Base-by-base conservation (phyloP, 2,888 invertebrate species). In the Polymixis lichenea region DNA sequence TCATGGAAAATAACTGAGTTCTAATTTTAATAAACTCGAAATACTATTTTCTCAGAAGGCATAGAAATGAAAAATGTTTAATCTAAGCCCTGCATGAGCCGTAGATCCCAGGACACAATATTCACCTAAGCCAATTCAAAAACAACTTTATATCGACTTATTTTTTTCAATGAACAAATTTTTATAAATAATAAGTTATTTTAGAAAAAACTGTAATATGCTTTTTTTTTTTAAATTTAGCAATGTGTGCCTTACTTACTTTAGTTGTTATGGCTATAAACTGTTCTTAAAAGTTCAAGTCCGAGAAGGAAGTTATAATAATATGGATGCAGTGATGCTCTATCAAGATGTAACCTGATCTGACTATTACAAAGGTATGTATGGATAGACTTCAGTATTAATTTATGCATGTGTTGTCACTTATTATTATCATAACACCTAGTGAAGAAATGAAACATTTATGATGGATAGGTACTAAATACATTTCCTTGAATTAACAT, bases 311-410 rank as follows among this genome's bases (percentile, higher is more conserved):
- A 72, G 73, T 61, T 55, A 19, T 55, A 38, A 49, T 71, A 79
- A 43, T n/a, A 51, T 25, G 22, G 22, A 51, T 77, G 19, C 56
- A 64, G 32, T 53, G 51, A 32, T 2, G 1, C 32, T 81, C 25
- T 81, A 78, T 73, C 74, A 64, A 76, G 56, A 82, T 76, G 82
- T 65, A 78, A 82, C 76, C 55, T 76, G 76, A 78, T 61, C 78
- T 49, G n/a, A 49, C 38, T 67, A 32, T 51, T 51, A 62, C 22
- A 22, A 66, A 64, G 32, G 56, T 51, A 77, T 72, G 28, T 51
- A 72, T 25, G 25, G 32, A 73, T 74, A 65, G 55, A 43, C 22
- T 80, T 60, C 25, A 60, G 56, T 56, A 56, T 58, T 64, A 80
- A 80, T 66, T 75, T 75, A 75, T 78, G 55, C 65, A 49, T 55